Evolutionary conservation across 2,797 vertebrate genomes (phyloP).

Genomic region (Typhlichthys subterraneus): DNA sequence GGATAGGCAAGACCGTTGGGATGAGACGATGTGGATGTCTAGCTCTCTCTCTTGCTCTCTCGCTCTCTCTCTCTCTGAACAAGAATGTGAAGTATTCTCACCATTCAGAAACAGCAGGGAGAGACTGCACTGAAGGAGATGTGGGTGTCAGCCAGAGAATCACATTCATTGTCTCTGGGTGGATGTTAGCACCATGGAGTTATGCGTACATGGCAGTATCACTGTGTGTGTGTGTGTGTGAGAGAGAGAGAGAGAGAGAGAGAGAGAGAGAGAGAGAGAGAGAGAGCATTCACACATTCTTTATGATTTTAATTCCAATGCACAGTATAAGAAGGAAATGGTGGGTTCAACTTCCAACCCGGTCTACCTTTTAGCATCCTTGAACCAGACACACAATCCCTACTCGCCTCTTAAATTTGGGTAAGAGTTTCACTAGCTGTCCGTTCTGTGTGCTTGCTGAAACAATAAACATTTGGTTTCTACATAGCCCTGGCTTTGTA

Average conservation of each 20-base stretch:
- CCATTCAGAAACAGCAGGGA: slow-evolving; percentile 53
- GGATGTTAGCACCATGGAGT: slow-evolving; percentile 53
- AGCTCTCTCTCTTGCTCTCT: slow-evolving; percentile 49
- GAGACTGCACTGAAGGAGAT: slow-evolving; percentile 68
- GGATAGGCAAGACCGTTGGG: slow-evolving; percentile 29
- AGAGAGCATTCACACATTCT: background rate
- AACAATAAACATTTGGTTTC: too few relatives aligned
- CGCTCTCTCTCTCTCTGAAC: slow-evolving; percentile 10
- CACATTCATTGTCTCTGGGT: slow-evolving; percentile 68
- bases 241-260: background rate
- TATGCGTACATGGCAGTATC: slow-evolving; percentile 60
- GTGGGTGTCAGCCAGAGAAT: slow-evolving; percentile 71
- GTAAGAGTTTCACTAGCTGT: too few relatives aligned
- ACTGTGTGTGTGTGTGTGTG: slow-evolving; percentile 24
- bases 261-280: too few relatives aligned
- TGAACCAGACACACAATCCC: too few relatives aligned
- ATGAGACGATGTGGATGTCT: slow-evolving; percentile 54
- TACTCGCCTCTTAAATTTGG: too few relatives aligned
- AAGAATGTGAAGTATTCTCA: slow-evolving; percentile 75
- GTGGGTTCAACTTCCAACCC: too few relatives aligned
- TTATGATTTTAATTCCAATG: slow-evolving; percentile 1
- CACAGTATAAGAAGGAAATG: background rate
- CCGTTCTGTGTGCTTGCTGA: too few relatives aligned
- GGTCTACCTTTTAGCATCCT: too few relatives aligned
- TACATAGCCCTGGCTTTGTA: too few relatives aligned